These are phyloP conservation scores for Olivierus martensii DNA, from an alignment of 1,140 invertebrate genomes.

Conservation along the genomic window DNA sequence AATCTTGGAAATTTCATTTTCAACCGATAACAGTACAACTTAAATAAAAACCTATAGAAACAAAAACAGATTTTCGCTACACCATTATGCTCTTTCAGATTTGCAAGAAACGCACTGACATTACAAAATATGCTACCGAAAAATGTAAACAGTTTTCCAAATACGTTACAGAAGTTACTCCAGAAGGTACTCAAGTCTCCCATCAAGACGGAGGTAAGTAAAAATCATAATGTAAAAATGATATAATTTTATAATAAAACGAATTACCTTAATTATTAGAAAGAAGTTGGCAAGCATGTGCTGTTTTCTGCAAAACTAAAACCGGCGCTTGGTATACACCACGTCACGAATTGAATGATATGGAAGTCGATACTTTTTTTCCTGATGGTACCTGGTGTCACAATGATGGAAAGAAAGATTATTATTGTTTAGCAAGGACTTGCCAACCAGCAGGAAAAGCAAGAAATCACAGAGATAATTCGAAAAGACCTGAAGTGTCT, in stretches of 20 bases:
- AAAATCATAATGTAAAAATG: too few relatives aligned
- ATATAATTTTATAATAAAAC: too few relatives aligned
- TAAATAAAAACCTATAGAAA: too few relatives aligned
- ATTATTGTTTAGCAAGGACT: conserved; percentile 55
- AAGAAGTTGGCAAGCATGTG: conserved; percentile 56
- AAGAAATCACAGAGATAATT: background rate
- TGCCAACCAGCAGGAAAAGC: conserved; percentile 41
- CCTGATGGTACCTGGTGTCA: conserved; percentile 70
- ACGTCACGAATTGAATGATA: conserved; percentile 51
- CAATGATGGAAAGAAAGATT: conserved; percentile 42
- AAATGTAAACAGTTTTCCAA: conserved; percentile 46
- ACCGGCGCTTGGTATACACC: conserved; percentile 54
- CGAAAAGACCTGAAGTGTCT: conserved; percentile 2
- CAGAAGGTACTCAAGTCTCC: conserved; percentile 30
- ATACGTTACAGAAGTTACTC: conserved; percentile 42
- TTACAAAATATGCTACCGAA: conserved; percentile 41
- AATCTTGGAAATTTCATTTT: too few relatives aligned
- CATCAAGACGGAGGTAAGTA: too few relatives aligned
- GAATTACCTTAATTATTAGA: conserved; percentile 32
- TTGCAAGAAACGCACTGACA: conserved; percentile 38
- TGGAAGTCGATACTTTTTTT: conserved; percentile 54
- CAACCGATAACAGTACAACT: too few relatives aligned
- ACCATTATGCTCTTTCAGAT: conserved; percentile 31
- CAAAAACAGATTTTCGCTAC: too few relatives aligned
- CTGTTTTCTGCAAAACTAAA: conserved; percentile 52